Conservation (phyloP, 2,888 invertebrate genomes). For the Bellardia pandia region DNA sequence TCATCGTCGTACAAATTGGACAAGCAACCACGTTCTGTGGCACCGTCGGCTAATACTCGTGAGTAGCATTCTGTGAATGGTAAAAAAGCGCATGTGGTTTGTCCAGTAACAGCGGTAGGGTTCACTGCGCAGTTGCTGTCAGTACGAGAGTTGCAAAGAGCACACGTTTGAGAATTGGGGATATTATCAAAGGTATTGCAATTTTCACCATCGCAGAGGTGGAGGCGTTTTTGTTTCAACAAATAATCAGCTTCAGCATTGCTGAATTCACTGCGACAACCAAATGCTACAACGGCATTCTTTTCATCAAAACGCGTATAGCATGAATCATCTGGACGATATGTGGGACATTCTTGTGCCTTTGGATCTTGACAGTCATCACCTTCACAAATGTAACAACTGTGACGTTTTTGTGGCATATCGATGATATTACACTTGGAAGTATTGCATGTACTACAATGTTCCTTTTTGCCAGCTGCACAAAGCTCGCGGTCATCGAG, state of each 20-base stretch:
- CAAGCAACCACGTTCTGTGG: conserved; percentile 81
- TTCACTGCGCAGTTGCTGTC: conserved; percentile 77
- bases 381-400: conserved; percentile 78
- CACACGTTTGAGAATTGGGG: conserved; percentile 75
- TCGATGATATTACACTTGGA: conserved; percentile 77
- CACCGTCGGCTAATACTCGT: conserved; percentile 78
- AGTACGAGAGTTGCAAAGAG: conserved; percentile 80
- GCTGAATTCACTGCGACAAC: conserved; percentile 79
- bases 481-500: conserved; percentile 77
- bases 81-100: conserved; percentile 73
- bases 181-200: conserved; percentile 78
- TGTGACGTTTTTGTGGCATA: conserved; percentile 76
- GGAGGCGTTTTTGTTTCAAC: conserved; percentile 76
- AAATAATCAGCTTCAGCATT: conserved; percentile 76
- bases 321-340: conserved; percentile 79
- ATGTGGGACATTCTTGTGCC: conserved; percentile 75
- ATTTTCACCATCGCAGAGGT: conserved; percentile 77
- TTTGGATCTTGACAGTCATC: conserved; percentile 77
- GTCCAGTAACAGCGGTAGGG: conserved; percentile 72
- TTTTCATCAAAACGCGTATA: conserved; percentile 78
- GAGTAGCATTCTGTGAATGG: conserved; percentile 80
- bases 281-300: conserved; percentile 74
- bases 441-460: conserved; percentile 76
- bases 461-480: conserved; percentile 72
- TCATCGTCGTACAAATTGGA: conserved; percentile 79